A percentile compares a stretch with the other conserved stretches of the same genome.
phyloP scores from a whole-genome alignment of 53 echinoderm and acorn worm species.

The Astropecten irregularis region DNA sequence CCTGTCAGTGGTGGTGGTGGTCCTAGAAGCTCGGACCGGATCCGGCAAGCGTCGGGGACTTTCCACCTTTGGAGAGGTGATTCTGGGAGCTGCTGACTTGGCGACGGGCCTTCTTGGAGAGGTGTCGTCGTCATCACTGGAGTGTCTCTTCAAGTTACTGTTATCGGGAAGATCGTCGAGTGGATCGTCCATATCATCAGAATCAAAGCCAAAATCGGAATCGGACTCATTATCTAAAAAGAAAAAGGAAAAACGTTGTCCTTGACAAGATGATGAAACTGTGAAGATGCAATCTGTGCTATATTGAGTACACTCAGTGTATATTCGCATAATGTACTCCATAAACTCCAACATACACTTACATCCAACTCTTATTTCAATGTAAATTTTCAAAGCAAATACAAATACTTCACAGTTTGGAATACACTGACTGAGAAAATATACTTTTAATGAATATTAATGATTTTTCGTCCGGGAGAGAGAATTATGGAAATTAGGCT shows the following conservation, averaged over 20 bases:
- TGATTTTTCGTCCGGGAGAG: no score
- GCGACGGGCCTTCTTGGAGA: slow-evolving; percentile 17
- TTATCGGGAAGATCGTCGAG: slow-evolving; percentile 38
- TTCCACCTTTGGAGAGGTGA: background rate
- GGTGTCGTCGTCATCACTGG: background rate
- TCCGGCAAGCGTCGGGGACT: background rate
- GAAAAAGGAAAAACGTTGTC: background rate
- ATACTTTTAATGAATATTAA: no score
- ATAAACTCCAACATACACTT: no score
- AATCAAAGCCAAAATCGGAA: slow-evolving; percentile 44
- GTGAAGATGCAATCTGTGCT: background rate
- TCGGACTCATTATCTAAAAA: slow-evolving; percentile 24
- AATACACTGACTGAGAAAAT: no score
- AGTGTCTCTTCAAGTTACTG: slow-evolving; percentile 1
- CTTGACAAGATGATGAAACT: background rate
- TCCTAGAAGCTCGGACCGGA: background rate
- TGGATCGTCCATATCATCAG: slow-evolving; percentile 23
- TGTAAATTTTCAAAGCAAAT: background rate
- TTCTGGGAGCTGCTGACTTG: background rate
- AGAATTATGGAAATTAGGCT: no score
- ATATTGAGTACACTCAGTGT: background rate
- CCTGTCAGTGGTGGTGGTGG: background rate
- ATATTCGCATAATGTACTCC: no score
- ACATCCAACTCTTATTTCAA: no score
- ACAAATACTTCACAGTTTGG: no score